Conservation (phyloP, 2,113 vertebrate species). For the Hippocampus zosterae region DNA sequence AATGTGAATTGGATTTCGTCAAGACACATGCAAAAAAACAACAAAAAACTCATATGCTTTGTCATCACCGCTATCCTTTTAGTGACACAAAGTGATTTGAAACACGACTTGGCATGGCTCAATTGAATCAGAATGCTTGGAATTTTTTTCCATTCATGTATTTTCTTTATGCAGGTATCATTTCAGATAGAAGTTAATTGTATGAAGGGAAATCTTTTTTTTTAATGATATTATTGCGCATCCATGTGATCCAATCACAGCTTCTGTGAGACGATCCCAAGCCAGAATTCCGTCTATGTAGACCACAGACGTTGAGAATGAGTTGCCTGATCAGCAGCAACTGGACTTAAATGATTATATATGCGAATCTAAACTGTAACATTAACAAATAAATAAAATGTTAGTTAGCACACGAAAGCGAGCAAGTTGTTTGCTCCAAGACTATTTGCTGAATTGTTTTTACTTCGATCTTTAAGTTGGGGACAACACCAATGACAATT, state of each 20-base stretch:
- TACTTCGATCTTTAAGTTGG: no score
- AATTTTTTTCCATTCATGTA: not conserved
- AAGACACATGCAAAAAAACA: not conserved
- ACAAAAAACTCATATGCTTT: not conserved
- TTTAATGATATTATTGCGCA: not conserved
- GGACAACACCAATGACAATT: no score
- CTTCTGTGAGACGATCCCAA: slow-evolving; percentile 25
- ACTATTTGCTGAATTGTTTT: no score
- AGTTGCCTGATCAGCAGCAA: no score
- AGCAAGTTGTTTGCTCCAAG: no score
- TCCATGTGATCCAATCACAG: slow-evolving; percentile 36
- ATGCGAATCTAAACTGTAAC: no score
- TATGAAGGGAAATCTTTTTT: no score
- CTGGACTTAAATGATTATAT: no score
- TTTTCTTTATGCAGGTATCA: no score
- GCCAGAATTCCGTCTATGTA: slow-evolving; percentile 20
- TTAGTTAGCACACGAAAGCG: no score
- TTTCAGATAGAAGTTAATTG: no score
- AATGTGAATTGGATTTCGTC: slow-evolving; percentile 26
- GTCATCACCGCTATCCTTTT: not conserved
- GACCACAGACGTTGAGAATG: not conserved
- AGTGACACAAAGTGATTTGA: not conserved
- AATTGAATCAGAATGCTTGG: not conserved
- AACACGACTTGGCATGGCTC: slow-evolving; percentile 1
- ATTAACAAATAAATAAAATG: no score